A percentile compares a stretch with the other conserved stretches of the same genome.
Evolutionary conservation across 1,140 invertebrate species (phyloP).

Genomic region (Thaumatotibia leucotreta): DNA sequence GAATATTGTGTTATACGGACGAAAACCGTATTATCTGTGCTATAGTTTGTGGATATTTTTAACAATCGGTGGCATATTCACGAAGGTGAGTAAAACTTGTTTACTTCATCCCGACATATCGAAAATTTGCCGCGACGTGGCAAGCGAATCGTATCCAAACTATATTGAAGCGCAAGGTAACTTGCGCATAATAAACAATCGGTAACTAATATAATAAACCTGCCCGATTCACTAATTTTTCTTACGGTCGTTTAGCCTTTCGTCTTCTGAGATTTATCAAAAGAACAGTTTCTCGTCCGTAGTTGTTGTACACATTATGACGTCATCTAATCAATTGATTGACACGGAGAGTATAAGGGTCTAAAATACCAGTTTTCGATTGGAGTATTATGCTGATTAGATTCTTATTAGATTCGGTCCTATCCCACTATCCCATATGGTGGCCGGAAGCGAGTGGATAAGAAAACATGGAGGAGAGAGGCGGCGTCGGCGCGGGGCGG

Average conservation of each 20-base stretch:
- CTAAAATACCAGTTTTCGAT: neutral
- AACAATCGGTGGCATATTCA: conserved; percentile 54
- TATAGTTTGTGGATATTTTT: conserved; percentile 68
- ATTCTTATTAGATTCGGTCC: conserved; percentile 55
- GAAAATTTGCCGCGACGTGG: conserved; percentile 58
- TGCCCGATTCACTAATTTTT: neutral
- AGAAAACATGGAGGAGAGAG: conserved; percentile 67
- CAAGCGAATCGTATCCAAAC: conserved; percentile 22
- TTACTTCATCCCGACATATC: conserved; percentile 35
- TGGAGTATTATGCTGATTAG: conserved; percentile 24
- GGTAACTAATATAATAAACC: neutral
- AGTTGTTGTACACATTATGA: conserved; percentile 19
- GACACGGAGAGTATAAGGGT: neutral
- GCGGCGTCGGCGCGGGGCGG: conserved; percentile 56
- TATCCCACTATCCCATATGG: conserved; percentile 68
- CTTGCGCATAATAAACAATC: neutral
- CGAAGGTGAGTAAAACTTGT: conserved; percentile 65
- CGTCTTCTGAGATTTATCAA: neutral
- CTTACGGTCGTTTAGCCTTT: neutral
- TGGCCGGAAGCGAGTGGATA: conserved; percentile 58
- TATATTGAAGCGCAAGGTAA: neutral
- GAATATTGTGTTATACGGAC: conserved; percentile 73
- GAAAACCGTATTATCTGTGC: conserved; percentile 74
- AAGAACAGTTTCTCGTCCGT: neutral
- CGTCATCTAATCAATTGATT: conserved; percentile 23